Evolutionary conservation across 1,140 invertebrate genomes (phyloP), one percentile per base, ranked within the genome.

Genomic region (Eubasilissa regina): DNA sequence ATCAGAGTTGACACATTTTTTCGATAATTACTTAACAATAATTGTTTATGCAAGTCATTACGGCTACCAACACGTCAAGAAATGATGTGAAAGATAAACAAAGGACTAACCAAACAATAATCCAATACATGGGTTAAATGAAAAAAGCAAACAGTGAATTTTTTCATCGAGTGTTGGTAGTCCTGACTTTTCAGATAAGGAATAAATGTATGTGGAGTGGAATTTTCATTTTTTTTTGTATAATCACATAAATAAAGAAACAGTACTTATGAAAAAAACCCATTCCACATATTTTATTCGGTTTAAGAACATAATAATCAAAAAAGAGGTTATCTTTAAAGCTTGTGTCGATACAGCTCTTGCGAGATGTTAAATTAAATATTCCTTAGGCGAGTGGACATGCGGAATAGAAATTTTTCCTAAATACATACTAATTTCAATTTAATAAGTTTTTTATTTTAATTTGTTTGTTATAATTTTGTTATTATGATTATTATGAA

Each of bases 211-310:
- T 81, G 83, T 84, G 84, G 81, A 84, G 78, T 84, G 84, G 81
- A 83, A 83, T 79, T 81, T 48, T 81, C 47, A 74, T 75, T 47
- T 75, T 66, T n/a, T 51, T 44, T 17, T 25, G 35, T 73, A 77
- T 60, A 75, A 64, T 10, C 51, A 68, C 62, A 75, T 72, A 81
- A 85, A 84, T 85, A 85, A 85, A 88, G 86, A 84, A 77, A 12
- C 83, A 86, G 86, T 87, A 89, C 86, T 84, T 80, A 81, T 82
- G 81, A 84, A 80, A 89, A 89, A 89, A 89, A 89, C 89, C 88
- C 87, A 89, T 89, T 89, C 88, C 88, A 87, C 86, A 81, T 77
- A 55, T 15, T 35, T 58, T 25, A 72, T 70, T 78, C 73, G 73
- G 13, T 25, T 43, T 56, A 15, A 72, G 13, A 74, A 35, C 17